phyloP scores from a whole-genome alignment of 1,140 invertebrate genomes.

The Sycophaga agraensis region DNA sequence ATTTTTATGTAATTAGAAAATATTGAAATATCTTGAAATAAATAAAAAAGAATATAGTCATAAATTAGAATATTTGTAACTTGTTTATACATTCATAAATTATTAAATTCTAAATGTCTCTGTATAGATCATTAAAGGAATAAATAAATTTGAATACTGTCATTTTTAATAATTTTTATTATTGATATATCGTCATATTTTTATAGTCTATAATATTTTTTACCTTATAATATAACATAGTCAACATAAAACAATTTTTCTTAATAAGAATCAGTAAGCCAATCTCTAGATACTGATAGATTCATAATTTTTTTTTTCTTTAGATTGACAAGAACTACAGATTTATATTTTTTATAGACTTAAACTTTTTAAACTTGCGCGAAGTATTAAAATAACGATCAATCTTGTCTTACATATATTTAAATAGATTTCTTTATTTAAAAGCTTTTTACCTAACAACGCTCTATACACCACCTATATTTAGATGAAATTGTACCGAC shows the following conservation, averaged over 20 bases:
- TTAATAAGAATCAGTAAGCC: constrained; percentile 10
- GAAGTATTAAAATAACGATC: constrained; percentile 32
- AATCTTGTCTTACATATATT: constrained; percentile 39
- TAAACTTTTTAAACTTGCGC: constrained; percentile 21
- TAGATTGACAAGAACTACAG: constrained; percentile 12
- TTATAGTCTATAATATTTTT: constrained; percentile 24
- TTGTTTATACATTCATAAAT: too few species aligned
- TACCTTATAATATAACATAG: constrained; percentile 18
- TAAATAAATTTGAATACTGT: too few species aligned
- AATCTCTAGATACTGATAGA: constrained; percentile 24
- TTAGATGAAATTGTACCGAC: constrained; percentile 45
- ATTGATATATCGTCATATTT: constrained; percentile 25
- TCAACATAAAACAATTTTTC: constrained; percentile 23
- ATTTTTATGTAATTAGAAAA: too few species aligned
- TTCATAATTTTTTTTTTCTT: constrained; percentile 23
- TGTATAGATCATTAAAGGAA: too few species aligned
- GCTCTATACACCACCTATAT: constrained; percentile 43
- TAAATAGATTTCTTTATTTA: constrained; percentile 51
- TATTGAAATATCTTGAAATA: too few species aligned
- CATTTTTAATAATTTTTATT: constrained; percentile 20
- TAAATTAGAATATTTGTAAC: too few species aligned
- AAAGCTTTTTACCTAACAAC: constrained; percentile 49
- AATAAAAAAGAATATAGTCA: too few species aligned
- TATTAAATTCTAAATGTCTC: too few species aligned
- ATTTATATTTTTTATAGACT: constrained; percentile 25